These are phyloP conservation scores for Gymnocypris eckloni DNA, from an alignment of 2,797 vertebrate genomes.

Conservation along the genomic window DNA sequence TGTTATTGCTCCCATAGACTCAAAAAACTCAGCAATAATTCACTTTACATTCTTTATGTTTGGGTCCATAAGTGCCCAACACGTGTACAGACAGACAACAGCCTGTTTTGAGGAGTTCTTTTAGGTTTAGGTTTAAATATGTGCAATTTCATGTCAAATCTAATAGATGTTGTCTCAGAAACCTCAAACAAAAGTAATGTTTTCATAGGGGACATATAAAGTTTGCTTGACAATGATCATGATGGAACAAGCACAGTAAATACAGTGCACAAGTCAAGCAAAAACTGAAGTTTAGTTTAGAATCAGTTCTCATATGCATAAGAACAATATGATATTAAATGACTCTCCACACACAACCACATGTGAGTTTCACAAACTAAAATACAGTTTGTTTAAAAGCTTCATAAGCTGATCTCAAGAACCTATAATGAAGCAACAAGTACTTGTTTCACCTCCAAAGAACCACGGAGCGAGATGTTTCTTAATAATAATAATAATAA, in stretches of 20 bases:
- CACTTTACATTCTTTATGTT: neutral
- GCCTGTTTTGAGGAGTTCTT: neutral
- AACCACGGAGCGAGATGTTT: neutral
- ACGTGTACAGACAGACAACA: neutral
- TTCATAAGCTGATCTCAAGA: neutral
- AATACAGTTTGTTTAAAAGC: neutral
- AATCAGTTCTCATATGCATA: neutral
- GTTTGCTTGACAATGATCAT: neutral
- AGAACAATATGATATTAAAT: neutral
- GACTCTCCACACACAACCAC: neutral
- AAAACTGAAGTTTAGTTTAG: neutral
- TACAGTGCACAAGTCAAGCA: neutral
- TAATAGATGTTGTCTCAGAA: neutral
- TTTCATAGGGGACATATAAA: neutral
- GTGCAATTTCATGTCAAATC: neutral
- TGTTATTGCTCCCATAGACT: neutral
- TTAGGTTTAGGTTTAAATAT: neutral
- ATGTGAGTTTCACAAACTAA: neutral
- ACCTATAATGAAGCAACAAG: neutral
- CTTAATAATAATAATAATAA: neutral
- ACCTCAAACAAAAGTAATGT: neutral
- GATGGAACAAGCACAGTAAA: neutral
- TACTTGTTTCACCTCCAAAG: neutral
- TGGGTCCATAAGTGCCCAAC: neutral
- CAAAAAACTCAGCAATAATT: neutral